Conservation (phyloP, 2,797 vertebrate genomes). For the Odontamblyopus rebecca region DNA sequence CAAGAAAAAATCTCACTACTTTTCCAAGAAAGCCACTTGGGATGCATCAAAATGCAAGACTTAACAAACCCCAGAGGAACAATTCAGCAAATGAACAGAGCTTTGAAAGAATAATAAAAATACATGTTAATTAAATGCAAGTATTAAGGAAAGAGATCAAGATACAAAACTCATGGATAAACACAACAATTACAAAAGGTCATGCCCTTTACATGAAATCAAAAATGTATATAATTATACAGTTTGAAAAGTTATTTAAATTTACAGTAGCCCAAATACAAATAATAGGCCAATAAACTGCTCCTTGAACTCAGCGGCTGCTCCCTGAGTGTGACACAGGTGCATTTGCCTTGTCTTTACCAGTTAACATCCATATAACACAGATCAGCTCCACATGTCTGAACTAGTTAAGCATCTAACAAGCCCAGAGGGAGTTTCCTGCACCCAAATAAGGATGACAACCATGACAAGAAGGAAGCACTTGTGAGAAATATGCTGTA, state of each 20-base stretch:
- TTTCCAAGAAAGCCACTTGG: neutral
- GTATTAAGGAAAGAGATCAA: neutral
- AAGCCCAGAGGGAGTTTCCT: constrained; percentile 50
- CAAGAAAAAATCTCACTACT: neutral
- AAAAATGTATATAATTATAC: too few species aligned
- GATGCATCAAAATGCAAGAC: neutral
- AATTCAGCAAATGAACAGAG: neutral
- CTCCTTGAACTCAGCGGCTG: constrained; percentile 54
- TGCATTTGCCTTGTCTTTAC: constrained; percentile 52
- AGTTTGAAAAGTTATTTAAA: neutral
- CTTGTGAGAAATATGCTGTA: constrained; percentile 26
- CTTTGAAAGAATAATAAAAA: neutral
- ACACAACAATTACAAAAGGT: neutral
- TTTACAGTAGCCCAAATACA: neutral
- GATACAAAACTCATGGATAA: neutral
- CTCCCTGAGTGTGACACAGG: constrained; percentile 57
- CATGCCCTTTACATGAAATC: neutral
- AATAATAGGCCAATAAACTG: neutral
- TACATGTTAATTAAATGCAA: neutral
- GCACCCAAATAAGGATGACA: constrained; percentile 55
- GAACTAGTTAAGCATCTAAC: constrained; percentile 57
- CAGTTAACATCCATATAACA: constrained; percentile 51
- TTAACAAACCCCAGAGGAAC: neutral
- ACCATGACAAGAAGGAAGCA: constrained; percentile 40
- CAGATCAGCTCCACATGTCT: constrained; percentile 53